These are phyloP conservation scores for Chrysolina oricalcia DNA, from an alignment of 2,888 invertebrate species.

Conservation along the genomic window DNA sequence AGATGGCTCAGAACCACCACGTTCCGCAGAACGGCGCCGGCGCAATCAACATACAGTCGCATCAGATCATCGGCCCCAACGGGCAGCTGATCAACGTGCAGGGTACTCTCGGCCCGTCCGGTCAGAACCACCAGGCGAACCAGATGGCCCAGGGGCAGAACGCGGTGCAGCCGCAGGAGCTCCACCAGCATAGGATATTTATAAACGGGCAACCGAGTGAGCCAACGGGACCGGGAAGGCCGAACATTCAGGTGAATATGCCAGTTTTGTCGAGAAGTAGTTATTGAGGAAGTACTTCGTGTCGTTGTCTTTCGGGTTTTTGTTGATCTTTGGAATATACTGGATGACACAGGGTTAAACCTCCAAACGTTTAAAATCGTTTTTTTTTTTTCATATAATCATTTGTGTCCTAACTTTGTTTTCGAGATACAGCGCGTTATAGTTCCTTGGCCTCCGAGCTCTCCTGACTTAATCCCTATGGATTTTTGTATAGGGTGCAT, in stretches of 20 bases:
- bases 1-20: slow-evolving; percentile 54
- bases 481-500: too few species aligned
- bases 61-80: slow-evolving; percentile 74
- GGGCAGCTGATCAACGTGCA: slow-evolving; percentile 78
- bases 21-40: slow-evolving; percentile 55
- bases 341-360: too few species aligned
- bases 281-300: neutral
- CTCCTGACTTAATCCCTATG: too few species aligned
- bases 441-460: too few species aligned
- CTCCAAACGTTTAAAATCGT: too few species aligned
- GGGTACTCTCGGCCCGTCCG: slow-evolving; percentile 67
- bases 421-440: too few species aligned
- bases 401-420: too few species aligned
- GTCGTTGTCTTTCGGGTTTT: too few species aligned
- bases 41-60: slow-evolving; percentile 63
- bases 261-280: too few species aligned
- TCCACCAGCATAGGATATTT: slow-evolving; percentile 66
- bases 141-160: slow-evolving; percentile 56
- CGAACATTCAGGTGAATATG: slow-evolving; percentile 61
- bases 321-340: too few species aligned
- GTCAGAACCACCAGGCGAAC: slow-evolving; percentile 28
- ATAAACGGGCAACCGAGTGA: slow-evolving; percentile 67
- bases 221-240: slow-evolving; percentile 69
- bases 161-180: slow-evolving; percentile 55
- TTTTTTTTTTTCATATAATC: too few species aligned